phyloP scores from a whole-genome alignment of 2,113 vertebrate species.

The Cryptomyrus ogoouensis region DNA sequence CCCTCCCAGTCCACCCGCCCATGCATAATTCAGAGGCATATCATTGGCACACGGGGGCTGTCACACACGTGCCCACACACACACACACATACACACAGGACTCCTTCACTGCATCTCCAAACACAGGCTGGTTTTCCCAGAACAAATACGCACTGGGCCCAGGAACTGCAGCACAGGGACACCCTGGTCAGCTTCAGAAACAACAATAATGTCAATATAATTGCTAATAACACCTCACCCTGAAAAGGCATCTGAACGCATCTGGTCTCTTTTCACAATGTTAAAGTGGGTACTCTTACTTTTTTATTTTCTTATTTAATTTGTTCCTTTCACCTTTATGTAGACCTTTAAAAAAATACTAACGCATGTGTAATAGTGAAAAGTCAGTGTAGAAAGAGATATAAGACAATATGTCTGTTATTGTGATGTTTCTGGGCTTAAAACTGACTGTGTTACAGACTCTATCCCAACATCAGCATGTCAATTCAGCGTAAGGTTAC shows the following conservation, averaged over 20 bases:
- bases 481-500: not conserved
- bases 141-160: not conserved
- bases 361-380: not conserved
- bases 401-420: not conserved
- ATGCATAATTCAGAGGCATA: slow-evolving; percentile 15
- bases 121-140: not conserved
- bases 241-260: not conserved
- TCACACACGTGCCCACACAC: not conserved
- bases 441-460: not conserved
- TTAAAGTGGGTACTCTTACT: not conserved
- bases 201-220: not conserved
- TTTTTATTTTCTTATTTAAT: not conserved
- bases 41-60: not conserved
- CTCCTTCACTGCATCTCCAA: not conserved
- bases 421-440: not conserved
- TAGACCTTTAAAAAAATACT: not conserved
- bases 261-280: not conserved
- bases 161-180: not conserved
- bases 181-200: not conserved
- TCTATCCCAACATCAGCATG: not conserved
- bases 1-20: not conserved
- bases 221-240: not conserved
- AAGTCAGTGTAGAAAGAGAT: not conserved
- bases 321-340: not conserved
- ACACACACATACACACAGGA: not conserved